A percentile compares a stretch with the other conserved stretches of the same genome.
phyloP scores from a whole-genome alignment of 2,888 invertebrate species.

The Dermolepida albohirtum region DNA sequence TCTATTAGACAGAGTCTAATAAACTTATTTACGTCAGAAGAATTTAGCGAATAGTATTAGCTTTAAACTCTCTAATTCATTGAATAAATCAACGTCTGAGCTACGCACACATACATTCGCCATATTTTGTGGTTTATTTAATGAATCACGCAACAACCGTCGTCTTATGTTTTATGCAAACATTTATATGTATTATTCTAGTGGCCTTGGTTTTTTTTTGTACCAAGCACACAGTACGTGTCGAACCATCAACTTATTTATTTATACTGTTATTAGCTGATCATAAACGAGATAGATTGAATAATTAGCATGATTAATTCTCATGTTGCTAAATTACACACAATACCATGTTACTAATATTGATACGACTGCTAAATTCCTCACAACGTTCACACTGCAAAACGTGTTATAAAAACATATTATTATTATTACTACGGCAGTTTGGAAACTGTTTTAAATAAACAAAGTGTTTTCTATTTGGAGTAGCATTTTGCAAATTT shows the following conservation, averaged over 20 bases:
- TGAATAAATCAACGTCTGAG: constrained; percentile 24
- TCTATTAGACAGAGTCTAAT: constrained; percentile 17
- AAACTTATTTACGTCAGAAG: constrained; percentile 29
- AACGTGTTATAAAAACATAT: too few species aligned
- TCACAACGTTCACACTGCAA: too few species aligned
- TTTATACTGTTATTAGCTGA: constrained; percentile 16
- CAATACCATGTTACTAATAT: neutral
- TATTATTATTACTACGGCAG: too few species aligned
- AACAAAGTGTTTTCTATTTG: too few species aligned
- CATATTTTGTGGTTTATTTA: constrained; percentile 27
- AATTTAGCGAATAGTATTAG: constrained; percentile 2
- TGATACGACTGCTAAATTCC: too few species aligned
- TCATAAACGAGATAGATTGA: constrained; percentile 29
- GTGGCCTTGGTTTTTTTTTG: constrained; percentile 23
- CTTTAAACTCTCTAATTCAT: constrained; percentile 30
- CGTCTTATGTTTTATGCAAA: too few species aligned
- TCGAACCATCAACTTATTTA: constrained; percentile 33
- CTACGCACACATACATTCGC: constrained; percentile 20
- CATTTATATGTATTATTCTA: constrained; percentile 16
- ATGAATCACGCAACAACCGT: constrained; percentile 29
- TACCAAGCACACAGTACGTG: constrained; percentile 17
- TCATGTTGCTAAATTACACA: neutral
- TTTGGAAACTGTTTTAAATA: too few species aligned
- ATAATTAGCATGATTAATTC: constrained; percentile 34
- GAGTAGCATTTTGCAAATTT: too few species aligned